Evolutionary conservation across 2,888 invertebrate genomes (phyloP).

Genomic region (Bedellia somnulentella): DNA sequence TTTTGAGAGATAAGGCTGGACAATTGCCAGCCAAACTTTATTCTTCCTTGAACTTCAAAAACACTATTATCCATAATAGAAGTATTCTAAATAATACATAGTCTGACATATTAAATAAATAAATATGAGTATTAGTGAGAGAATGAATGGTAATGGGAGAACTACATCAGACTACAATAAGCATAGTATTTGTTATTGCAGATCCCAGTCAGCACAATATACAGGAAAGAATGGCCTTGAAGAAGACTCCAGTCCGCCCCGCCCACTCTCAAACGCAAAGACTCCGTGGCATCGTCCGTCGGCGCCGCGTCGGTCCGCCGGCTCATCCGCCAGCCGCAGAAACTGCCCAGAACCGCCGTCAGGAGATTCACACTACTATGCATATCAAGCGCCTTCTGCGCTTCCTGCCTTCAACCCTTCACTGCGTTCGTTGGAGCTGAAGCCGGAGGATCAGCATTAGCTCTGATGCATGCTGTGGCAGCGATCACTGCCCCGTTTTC

Average conservation of each 20-base stretch:
- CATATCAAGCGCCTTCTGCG: conserved; percentile 63
- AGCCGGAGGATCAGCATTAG: conserved; percentile 65
- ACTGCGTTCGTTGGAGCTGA: conserved; percentile 50
- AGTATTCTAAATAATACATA: too few relatives aligned
- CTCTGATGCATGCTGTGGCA: conserved; percentile 63
- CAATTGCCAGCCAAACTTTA: too few relatives aligned
- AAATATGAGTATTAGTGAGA: too few relatives aligned
- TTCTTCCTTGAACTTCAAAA: too few relatives aligned
- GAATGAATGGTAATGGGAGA: too few relatives aligned
- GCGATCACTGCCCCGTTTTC: conserved; percentile 57
- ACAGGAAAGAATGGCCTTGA: conserved; percentile 54
- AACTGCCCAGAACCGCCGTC: conserved; percentile 51
- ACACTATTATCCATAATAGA: too few relatives aligned
- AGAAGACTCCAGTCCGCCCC: conserved; percentile 24
- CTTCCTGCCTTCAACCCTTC: conserved; percentile 66
- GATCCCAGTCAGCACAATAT: conserved; percentile 39
- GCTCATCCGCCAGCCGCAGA: conserved; percentile 55
- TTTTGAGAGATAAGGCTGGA: too few relatives aligned
- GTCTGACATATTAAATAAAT: too few relatives aligned
- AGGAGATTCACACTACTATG: conserved; percentile 55
- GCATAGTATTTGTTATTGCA: too few relatives aligned
- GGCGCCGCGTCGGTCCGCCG: conserved; percentile 78
- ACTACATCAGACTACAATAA: too few relatives aligned
- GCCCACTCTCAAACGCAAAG: conserved; percentile 52
- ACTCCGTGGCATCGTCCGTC: conserved; percentile 72